Percentiles rank a stretch among this genome's conserved stretches.
These are phyloP conservation scores for Diabrotica virgifera DNA, from an alignment of 1,140 invertebrate species.

Conservation along the genomic window DNA sequence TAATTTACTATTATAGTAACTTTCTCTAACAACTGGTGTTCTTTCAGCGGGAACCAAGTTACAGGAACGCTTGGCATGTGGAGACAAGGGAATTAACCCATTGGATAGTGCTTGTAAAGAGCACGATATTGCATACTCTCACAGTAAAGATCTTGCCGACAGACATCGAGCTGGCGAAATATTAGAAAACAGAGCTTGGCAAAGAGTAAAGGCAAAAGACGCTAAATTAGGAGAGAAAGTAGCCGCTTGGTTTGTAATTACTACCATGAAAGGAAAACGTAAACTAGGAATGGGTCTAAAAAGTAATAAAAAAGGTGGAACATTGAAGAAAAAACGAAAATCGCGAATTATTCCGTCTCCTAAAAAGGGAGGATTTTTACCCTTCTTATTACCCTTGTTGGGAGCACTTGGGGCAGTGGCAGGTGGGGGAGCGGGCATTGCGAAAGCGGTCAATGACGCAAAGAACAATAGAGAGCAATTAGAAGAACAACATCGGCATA, in stretches of 20 bases:
- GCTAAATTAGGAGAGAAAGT: too few species aligned
- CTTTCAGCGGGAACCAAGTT: conserved; percentile 45
- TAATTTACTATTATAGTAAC: conserved; percentile 24
- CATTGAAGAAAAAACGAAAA: conserved; percentile 11
- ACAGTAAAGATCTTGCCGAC: too few species aligned
- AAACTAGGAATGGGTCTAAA: too few species aligned
- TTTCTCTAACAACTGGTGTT: conserved; percentile 29
- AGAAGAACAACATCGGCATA: conserved; percentile 41
- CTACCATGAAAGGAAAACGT: too few species aligned
- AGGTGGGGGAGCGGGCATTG: conserved; percentile 40
- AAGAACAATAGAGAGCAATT: conserved; percentile 33
- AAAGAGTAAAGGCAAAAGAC: too few species aligned
- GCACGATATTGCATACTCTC: too few species aligned
- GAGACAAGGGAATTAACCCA: conserved; percentile 48
- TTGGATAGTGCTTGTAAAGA: conserved; percentile 50
- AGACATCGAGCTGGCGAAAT: too few species aligned
- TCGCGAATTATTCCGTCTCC: conserved; percentile 41
- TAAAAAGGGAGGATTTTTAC: conserved; percentile 44
- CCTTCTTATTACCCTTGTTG: conserved; percentile 43
- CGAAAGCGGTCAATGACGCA: conserved; percentile 41
- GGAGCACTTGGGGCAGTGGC: conserved; percentile 40
- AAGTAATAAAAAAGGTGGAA: too few species aligned
- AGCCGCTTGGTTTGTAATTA: too few species aligned
- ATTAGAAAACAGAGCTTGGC: too few species aligned
- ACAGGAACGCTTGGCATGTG: conserved; percentile 45